Base-by-base conservation (phyloP, 2,888 invertebrate genomes). In the Thyatira batis region DNA sequence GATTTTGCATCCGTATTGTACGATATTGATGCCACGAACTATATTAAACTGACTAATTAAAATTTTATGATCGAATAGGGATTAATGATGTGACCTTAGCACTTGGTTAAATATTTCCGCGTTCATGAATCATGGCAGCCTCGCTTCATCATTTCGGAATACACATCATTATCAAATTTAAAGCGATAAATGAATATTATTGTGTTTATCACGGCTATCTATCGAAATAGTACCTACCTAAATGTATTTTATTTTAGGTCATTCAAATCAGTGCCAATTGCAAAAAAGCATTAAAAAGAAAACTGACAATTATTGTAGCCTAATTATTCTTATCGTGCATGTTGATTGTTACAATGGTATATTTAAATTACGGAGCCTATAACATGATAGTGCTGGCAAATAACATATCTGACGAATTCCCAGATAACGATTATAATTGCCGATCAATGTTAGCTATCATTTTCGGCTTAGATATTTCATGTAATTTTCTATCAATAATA, bases 331-430 rank as follows among this genome's bases (percentile, higher is more conserved):
- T 39, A 39, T 39, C 39, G 3, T 17, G n/a, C 17, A 17, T 17
- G 39, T 17, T 17, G 5, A 4, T 17, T 39, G 13, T 17, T 17
- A 45, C 21, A 44, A 20, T n/a, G 21, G 23, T 20, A 45, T 45
- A 39, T 11, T 39, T 20, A 45, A 45, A 23, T 11, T 23, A 45
- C 54, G 56, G 57, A 52, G 45, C 60, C 51, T 58, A 64, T 65
- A 61, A 50, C 20, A 50, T 51, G 68, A 80, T 77, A 73, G 71
- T 57, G 50, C 53, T 61, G 53, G 61, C 63, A 67, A 72, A 72
- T 60, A 71, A 67, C 55, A 64, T 71, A 73, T 73, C 71, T 57
- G 25, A 48, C 58, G 8, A 65, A 67, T 69, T 64, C 45, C 30
- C 20, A 61, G 63, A 60, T 66, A 75, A 45, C 8, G 23, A 45